A percentile compares a stretch with the other conserved stretches of the same genome.
phyloP scores from a whole-genome alignment of 1,140 invertebrate species.

The Nixonia krombeini region DNA sequence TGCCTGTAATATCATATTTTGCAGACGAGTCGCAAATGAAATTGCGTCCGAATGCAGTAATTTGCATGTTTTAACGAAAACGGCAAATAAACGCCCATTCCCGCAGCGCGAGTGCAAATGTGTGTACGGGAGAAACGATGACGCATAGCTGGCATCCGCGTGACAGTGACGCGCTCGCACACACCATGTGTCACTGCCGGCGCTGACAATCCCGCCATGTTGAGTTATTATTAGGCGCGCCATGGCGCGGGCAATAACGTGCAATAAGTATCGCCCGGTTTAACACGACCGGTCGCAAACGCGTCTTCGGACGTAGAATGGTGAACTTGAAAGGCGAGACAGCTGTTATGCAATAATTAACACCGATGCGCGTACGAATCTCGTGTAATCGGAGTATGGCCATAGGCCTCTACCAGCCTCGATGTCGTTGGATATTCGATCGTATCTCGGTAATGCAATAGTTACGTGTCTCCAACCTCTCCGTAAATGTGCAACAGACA shows the following conservation, averaged over 20 bases:
- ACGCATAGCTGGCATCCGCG: too few relatives aligned
- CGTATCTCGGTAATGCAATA: constrained; percentile 15
- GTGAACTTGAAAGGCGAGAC: constrained; percentile 9
- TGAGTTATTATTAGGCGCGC: constrained; percentile 15
- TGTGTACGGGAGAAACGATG: constrained; percentile 1
- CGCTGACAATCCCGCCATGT: constrained; percentile 15
- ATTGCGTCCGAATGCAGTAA: too few relatives aligned
- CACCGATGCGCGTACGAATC: constrained; percentile 6
- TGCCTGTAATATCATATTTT: too few relatives aligned
- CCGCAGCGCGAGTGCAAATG: too few relatives aligned
- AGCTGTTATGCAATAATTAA: constrained; percentile 21
- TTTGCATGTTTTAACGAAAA: too few relatives aligned
- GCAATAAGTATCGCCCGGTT: constrained; percentile 13
- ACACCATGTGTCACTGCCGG: constrained; percentile 8
- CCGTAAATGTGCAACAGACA: too few relatives aligned
- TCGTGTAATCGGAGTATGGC: constrained; percentile 6
- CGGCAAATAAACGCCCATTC: too few relatives aligned
- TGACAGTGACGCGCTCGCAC: constrained; percentile 3
- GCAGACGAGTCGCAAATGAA: too few relatives aligned
- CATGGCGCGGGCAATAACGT: constrained; percentile 12
- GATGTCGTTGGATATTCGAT: constrained; percentile 7
- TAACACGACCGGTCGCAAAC: constrained; percentile 9
- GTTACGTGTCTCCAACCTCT: too few relatives aligned
- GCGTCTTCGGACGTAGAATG: constrained; percentile 11
- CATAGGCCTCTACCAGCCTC: background rate